A percentile compares a stretch with the other conserved stretches of the same genome.
These are phyloP conservation scores for Dolichotis patagonum DNA, from an alignment of 2,113 vertebrate genomes.

Conservation along the genomic window DNA sequence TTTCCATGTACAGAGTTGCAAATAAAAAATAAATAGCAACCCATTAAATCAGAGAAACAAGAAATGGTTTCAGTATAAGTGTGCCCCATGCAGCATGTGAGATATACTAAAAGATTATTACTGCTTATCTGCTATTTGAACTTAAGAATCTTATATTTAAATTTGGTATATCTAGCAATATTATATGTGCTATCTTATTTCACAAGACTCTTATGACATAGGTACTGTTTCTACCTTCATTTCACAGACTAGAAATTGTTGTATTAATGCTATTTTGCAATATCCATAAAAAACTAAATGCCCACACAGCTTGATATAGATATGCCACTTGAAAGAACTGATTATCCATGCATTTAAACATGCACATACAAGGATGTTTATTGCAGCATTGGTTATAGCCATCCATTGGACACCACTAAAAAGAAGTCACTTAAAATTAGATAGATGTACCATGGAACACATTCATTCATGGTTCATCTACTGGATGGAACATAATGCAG, in stretches of 20 bases:
- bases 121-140: neutral
- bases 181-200: neutral
- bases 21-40: constrained; percentile 29
- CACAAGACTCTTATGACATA: neutral
- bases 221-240: neutral
- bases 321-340: neutral
- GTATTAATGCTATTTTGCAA: neutral
- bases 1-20: neutral
- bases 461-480: neutral
- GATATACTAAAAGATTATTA: neutral
- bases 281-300: constrained; percentile 40
- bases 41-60: constrained; percentile 48
- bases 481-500: neutral
- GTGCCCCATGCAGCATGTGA: neutral
- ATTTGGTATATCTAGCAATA: neutral
- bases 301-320: neutral
- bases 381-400: neutral
- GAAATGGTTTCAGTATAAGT: neutral
- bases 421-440: neutral
- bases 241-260: neutral
- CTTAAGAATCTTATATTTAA: neutral
- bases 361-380: neutral
- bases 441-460: neutral
- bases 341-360: neutral
- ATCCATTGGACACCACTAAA: neutral